A percentile compares a stretch with the other conserved stretches of the same genome.
These are phyloP conservation scores for Nesogale talazaci DNA, from an alignment of 2,113 vertebrate genomes.

Conservation along the genomic window DNA sequence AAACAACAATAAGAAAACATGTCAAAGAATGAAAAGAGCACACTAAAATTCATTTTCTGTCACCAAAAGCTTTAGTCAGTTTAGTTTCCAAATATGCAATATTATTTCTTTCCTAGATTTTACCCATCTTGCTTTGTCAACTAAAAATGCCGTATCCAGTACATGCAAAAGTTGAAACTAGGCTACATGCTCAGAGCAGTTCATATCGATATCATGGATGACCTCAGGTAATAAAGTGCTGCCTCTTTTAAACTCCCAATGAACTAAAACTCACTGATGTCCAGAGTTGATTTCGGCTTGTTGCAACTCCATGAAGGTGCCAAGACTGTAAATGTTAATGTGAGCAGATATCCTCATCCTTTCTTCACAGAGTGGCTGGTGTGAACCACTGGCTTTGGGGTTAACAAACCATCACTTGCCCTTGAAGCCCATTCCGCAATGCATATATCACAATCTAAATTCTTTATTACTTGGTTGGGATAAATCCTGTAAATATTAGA, in stretches of 20 bases:
- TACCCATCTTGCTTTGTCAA: not conserved
- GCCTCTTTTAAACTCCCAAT: not conserved
- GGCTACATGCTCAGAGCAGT: not conserved
- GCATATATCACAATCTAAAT: accelerated
- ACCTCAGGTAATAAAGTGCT: not conserved
- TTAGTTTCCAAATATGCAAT: accelerated
- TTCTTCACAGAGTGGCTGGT: too few species aligned
- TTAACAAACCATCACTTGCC: too few species aligned
- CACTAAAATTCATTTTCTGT: not conserved
- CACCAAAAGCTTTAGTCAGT: not conserved
- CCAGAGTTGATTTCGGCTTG: too few species aligned
- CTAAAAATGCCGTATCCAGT: not conserved
- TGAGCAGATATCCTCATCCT: too few species aligned
- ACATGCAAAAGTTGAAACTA: not conserved
- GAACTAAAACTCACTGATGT: too few species aligned
- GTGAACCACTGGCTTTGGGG: too few species aligned
- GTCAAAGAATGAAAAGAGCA: not conserved
- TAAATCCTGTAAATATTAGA: too few species aligned
- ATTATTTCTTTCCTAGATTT: not conserved
- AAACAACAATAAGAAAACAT: not conserved
- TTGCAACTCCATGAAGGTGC: too few species aligned
- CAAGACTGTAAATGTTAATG: too few species aligned
- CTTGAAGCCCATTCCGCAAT: too few species aligned
- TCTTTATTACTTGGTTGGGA: too few species aligned
- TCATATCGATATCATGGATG: not conserved